Conservation (phyloP, 2,888 invertebrate species). For the Meliscaeva auricollis region DNA sequence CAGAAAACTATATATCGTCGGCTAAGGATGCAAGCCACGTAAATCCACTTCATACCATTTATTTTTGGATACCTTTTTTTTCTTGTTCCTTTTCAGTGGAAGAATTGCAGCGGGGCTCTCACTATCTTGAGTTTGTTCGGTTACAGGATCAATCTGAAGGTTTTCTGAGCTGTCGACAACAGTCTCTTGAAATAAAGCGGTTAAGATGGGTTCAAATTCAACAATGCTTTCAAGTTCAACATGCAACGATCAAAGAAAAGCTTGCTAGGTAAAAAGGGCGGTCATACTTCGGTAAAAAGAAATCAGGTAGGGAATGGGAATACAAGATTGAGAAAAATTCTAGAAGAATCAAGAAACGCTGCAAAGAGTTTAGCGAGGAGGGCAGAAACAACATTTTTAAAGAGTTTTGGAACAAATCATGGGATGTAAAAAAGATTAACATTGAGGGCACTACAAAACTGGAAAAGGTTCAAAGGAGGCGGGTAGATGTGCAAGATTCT, state of each 20-base stretch:
- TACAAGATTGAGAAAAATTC: constrained; percentile 24
- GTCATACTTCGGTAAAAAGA: constrained; percentile 35
- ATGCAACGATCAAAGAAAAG: constrained; percentile 39
- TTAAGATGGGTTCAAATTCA: too few relatives aligned
- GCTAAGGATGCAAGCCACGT: too few relatives aligned
- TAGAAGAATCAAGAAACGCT: constrained; percentile 30
- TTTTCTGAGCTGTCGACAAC: too few relatives aligned
- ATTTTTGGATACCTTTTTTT: too few relatives aligned
- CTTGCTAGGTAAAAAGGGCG: constrained; percentile 35
- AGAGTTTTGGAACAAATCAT: constrained; percentile 33
- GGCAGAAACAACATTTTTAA: constrained; percentile 38
- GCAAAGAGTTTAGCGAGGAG: constrained; percentile 37
- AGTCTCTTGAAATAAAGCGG: too few relatives aligned
- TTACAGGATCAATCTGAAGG: too few relatives aligned
- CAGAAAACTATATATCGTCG: too few relatives aligned
- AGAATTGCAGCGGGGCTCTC: too few relatives aligned
- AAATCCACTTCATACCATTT: too few relatives aligned
- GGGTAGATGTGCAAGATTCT: constrained; percentile 13
- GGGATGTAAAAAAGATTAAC: constrained; percentile 32
- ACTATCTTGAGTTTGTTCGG: too few relatives aligned
- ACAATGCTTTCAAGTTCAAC: too few relatives aligned
- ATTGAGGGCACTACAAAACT: constrained; percentile 39
- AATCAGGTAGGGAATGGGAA: constrained; percentile 32
- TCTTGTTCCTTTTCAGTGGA: too few relatives aligned
- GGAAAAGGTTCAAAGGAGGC: constrained; percentile 32